Evolutionary conservation across 2,888 invertebrate genomes (phyloP).

Genomic region (Argyresthia albistria): DNA sequence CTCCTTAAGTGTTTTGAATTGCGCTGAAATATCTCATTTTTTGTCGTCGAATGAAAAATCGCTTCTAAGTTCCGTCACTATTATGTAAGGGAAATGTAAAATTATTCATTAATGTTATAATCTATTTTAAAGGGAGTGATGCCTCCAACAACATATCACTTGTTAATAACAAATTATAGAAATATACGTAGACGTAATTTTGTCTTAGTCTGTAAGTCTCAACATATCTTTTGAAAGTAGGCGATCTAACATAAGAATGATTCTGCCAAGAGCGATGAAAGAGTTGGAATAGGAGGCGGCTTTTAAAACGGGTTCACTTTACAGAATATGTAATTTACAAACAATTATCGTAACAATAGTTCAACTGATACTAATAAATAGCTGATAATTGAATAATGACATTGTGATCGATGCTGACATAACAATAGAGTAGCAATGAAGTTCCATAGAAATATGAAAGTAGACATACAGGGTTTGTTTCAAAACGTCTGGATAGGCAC

Average conservation of each 20-base stretch:
- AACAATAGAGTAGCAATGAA: too few species aligned
- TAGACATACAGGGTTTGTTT: too few species aligned
- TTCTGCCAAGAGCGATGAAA: constrained; percentile 28
- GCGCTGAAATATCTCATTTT: constrained; percentile 37
- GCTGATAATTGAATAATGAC: too few species aligned
- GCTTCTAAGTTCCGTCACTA: constrained; percentile 40
- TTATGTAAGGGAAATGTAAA: constrained; percentile 25
- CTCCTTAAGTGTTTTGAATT: constrained; percentile 58
- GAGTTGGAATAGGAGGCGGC: not conserved
- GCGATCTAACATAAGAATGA: constrained; percentile 8
- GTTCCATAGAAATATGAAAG: too few species aligned
- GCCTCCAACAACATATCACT: constrained; percentile 69
- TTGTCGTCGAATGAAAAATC: constrained; percentile 6
- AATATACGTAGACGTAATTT: constrained; percentile 54
- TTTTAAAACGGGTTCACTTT: too few species aligned
- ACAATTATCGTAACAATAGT: not conserved
- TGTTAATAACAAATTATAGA: constrained; percentile 68
- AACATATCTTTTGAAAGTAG: constrained; percentile 53
- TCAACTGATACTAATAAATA: too few species aligned
- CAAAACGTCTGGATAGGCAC: too few species aligned
- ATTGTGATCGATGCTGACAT: too few species aligned
- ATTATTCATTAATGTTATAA: constrained; percentile 46
- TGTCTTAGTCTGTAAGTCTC: constrained; percentile 50
- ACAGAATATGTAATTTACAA: not conserved
- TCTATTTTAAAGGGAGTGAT: constrained; percentile 58